Base-by-base conservation (phyloP, 2,888 invertebrate genomes). In the Aporophyla nigra region DNA sequence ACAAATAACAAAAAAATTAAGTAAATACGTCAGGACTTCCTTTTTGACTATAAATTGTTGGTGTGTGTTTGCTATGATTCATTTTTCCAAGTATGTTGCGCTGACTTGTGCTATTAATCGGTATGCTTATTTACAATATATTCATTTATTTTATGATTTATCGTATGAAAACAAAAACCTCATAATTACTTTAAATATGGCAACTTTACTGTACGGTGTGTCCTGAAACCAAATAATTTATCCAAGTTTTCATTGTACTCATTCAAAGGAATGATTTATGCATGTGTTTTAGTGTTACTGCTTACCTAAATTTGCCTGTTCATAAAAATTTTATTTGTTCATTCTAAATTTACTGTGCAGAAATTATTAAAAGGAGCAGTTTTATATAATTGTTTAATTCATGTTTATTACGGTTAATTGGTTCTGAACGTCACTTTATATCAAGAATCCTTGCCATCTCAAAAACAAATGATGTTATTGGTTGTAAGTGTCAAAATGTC, bases 401-500 rank as follows among this genome's bases (percentile, higher is more conserved):
- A n/a, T n/a, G n/a, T 0, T 0, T 0, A 0, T 7, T 14, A 4
- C 0, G 0, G 10, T 46, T 0, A 16, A 0, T 49, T 2, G 53
- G 58, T 72, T 82, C 40, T 19, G 74, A 78, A 74, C 83, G 58
- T 12, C 6, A 24, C 56, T 10, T 1, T 10, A 49, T 76, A 58
- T 19, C 19, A 68, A 27, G 56, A 78, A 82, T 63, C 14, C 56
- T 82, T 82, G 83, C 82, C 82, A 83, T 83, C 21, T 19, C 46
- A 71, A 80, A 82, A 82, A 79, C 84, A 77, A 79, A 68, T 74
- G 56, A 76, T 78, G 76, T 82, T 82, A 85, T 78, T 78, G 77
- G 86, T 70, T 66, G 67, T 68, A 77, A 80, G 70, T 78, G 84
- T 85, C 83, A 84, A 84, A 86, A 86, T 85, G 84, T 83, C 80